phyloP scores from a whole-genome alignment of 2,797 vertebrate genomes.

The Harpagifer antarcticus region DNA sequence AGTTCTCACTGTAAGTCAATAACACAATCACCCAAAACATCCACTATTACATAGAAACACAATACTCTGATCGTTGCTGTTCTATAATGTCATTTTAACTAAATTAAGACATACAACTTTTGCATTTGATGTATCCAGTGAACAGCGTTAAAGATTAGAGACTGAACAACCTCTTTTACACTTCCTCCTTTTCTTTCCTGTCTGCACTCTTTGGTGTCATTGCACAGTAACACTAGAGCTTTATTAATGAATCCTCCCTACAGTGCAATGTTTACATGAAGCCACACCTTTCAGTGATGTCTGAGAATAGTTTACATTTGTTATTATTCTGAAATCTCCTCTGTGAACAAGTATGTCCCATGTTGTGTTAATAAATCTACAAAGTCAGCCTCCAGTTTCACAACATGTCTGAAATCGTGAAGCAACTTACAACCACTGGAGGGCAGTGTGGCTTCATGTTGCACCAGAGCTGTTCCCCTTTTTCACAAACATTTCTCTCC shows the following conservation, averaged over 20 bases:
- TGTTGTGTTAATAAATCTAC: slow-evolving; percentile 14
- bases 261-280: not conserved
- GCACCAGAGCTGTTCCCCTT: not conserved
- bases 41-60: not conserved
- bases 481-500: slow-evolving; percentile 29
- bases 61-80: not conserved
- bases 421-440: slow-evolving; percentile 74
- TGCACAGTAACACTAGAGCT: not conserved
- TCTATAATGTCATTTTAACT: too few relatives aligned
- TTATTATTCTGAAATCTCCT: not conserved
- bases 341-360: not conserved
- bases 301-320: slow-evolving; percentile 6
- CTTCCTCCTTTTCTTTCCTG: slow-evolving; percentile 75
- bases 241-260: not conserved
- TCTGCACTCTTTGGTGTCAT: slow-evolving; percentile 33
- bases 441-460: slow-evolving; percentile 84
- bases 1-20: not conserved
- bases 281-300: not conserved
- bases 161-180: slow-evolving; percentile 47
- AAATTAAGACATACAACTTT: too few relatives aligned
- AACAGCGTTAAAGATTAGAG: slow-evolving; percentile 22
- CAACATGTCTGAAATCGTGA: slow-evolving; percentile 20
- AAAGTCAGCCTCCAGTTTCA: slow-evolving; percentile 27
- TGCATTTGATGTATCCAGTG: not conserved
- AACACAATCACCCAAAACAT: not conserved